Evolutionary conservation across 30 jellyfish, hydroid and myxozoan genomes (phyloP).

Genomic region (Clytia hemisphaerica): DNA sequence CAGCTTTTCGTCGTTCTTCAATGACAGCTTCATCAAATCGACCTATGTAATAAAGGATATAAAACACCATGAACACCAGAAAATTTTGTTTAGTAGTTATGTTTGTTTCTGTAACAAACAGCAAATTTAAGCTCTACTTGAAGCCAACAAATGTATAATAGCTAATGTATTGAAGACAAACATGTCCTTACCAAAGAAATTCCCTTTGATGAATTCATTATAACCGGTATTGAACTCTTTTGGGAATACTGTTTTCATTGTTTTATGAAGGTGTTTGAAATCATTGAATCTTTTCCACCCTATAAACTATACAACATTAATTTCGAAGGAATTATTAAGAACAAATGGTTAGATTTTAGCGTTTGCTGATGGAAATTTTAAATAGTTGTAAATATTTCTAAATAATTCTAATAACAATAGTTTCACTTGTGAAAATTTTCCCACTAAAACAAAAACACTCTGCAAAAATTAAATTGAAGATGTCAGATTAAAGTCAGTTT

Average conservation of each 20-base stretch:
- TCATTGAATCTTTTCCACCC: constrained; percentile 92
- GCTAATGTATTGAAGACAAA: not conserved
- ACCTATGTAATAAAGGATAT: constrained; percentile 21
- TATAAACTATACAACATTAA: constrained; percentile 47
- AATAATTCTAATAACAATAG: too few species aligned
- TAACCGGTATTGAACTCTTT: constrained; percentile 18
- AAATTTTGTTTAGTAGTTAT: too few species aligned
- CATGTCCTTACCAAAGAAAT: constrained; percentile 56
- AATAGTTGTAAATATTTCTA: too few species aligned
- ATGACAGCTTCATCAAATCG: constrained; percentile 80
- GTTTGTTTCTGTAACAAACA: too few species aligned
- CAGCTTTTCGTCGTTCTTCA: constrained; percentile 74
- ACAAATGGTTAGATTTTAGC: too few species aligned
- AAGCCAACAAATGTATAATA: not conserved
- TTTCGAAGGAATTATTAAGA: too few species aligned
- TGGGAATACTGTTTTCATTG: constrained; percentile 28
- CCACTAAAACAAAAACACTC: too few species aligned
- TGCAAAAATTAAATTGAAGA: too few species aligned
- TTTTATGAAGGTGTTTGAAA: constrained; percentile 46
- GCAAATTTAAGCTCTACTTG: too few species aligned
- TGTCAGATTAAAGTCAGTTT: too few species aligned
- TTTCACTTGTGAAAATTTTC: too few species aligned
- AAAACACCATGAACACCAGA: not conserved
- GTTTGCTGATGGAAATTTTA: too few species aligned
- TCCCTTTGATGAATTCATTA: constrained; percentile 65